Evolutionary conservation across 2,113 vertebrate genomes (phyloP), one percentile per base, ranked within the genome.

Genomic region (Corythornis cristatus): DNA sequence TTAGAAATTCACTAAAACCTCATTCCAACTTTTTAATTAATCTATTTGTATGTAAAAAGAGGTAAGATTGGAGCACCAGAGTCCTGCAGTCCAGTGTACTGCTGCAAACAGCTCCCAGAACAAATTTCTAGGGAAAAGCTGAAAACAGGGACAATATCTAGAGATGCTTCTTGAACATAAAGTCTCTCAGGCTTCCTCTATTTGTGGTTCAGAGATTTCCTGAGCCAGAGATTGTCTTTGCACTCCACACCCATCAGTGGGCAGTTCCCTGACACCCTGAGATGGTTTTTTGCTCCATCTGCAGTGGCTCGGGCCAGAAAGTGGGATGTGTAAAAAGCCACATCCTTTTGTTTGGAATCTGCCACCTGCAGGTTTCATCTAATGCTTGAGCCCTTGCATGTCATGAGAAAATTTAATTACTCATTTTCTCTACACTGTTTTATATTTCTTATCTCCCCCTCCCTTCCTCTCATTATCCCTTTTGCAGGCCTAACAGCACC

Each of bases 121-220:
- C 37, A 89, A 43, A 78, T 89, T 95, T 93, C 74, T 82, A 45
- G 22, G 33, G 40, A 95, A 95, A 40, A 89, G 26, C 1, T 72
- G 66, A 91, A 84, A 93, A 57, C 50, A 73, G 40, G 53, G 26
- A 8, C 92, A 89, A 92, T 65, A 82, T 26, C 90, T 11, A 76
- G 82, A 89, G 58, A 76, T 61, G 78, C 19, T 82, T 85, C 71
- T 79, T 87, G 75, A 93, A 82, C 85, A 66, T 50, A 72, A 91
- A 87, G 74, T 82, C 84, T 79, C 82, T 68, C 62, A 83, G 62
- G 46, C 29, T 86, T 86, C 57, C 60, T 26, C 82, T 89, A 72
- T 91, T 90, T 89, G 61, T 72, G 65, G 29, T 83, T 86, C 73
- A 82, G 86, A 90, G 81, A 78, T 87, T 93, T 88, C 54, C 71